These are phyloP conservation scores for Porites lobata DNA, from an alignment of 92 coral and sea anemone species.

Conservation along the genomic window DNA sequence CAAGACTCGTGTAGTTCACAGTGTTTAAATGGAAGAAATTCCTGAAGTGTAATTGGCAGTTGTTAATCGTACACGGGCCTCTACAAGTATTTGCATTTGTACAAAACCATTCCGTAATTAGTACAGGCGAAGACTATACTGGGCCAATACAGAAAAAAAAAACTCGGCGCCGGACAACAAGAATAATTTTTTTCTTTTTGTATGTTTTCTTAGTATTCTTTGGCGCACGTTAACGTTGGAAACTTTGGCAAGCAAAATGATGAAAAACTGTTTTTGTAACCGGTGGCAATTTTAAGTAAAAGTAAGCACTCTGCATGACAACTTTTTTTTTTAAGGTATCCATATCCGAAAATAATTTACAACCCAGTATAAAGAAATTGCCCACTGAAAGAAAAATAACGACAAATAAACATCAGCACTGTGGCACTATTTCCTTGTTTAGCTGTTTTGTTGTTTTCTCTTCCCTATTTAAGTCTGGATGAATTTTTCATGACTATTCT, in stretches of 20 bases:
- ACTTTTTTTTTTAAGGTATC: not conserved
- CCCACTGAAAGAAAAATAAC: slow-evolving; percentile 1
- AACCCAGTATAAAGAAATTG: not conserved
- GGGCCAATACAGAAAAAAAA: not conserved
- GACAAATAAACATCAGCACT: not conserved
- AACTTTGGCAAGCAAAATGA: not conserved
- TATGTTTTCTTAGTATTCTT: not conserved
- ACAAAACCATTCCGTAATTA: slow-evolving; percentile 4
- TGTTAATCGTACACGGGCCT: slow-evolving; percentile 7
- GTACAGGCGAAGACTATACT: slow-evolving; percentile 5
- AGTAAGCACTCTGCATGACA: not conserved
- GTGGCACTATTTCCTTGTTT: not conserved
- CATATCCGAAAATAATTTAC: not conserved
- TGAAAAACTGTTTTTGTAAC: not conserved
- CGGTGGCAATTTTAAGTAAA: not conserved
- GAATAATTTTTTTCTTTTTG: not conserved
- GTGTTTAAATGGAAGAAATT: not conserved
- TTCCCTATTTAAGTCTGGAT: slow-evolving; percentile 19
- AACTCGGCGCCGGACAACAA: not conserved
- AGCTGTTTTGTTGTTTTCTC: not conserved
- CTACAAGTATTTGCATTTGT: slow-evolving; percentile 10
- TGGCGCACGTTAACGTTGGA: no score
- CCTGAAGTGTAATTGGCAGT: slow-evolving; percentile 5
- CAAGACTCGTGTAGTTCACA: no score
- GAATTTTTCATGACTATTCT: slow-evolving; percentile 13